Evolutionary conservation across 2,888 invertebrate species (phyloP).

Genomic region (Lordiphosa andalusiaca): DNA sequence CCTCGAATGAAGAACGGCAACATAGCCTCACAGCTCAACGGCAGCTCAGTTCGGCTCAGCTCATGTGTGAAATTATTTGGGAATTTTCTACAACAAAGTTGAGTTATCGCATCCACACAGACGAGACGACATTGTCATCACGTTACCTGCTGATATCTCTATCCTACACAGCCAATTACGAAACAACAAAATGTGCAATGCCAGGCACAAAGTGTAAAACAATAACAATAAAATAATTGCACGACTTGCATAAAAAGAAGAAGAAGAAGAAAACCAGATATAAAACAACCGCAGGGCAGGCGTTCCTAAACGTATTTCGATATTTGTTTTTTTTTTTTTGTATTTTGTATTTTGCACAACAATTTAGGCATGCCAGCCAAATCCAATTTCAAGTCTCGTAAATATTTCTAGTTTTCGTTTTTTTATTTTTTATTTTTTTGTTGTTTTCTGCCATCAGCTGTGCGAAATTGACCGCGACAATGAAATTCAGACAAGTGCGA

Average conservation of each 20-base stretch:
- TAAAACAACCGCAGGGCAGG: background rate
- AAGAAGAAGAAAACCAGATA: slow-evolving; percentile 14
- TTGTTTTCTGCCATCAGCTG: slow-evolving; percentile 25
- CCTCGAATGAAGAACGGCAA: slow-evolving; percentile 55
- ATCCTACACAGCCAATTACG: slow-evolving; percentile 28
- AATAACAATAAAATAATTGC: slow-evolving; percentile 63
- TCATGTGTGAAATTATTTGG: slow-evolving; percentile 73
- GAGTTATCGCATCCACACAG: slow-evolving; percentile 64
- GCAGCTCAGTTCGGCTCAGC: slow-evolving; percentile 31
- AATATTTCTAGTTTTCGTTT: slow-evolving; percentile 11
- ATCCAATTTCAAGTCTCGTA: too few relatives aligned
- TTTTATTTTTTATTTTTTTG: too few relatives aligned
- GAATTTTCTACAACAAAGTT: slow-evolving; percentile 60
- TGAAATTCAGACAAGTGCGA: slow-evolving; percentile 2
- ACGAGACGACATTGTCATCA: slow-evolving; percentile 22
- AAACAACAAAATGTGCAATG: slow-evolving; percentile 54
- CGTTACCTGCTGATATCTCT: slow-evolving; percentile 21
- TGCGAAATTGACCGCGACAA: slow-evolving; percentile 20
- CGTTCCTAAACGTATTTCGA: slow-evolving; percentile 56
- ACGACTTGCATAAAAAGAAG: slow-evolving; percentile 55
- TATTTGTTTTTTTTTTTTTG: slow-evolving; percentile 2
- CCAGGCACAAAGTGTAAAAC: slow-evolving; percentile 35
- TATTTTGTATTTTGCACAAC: slow-evolving; percentile 22
- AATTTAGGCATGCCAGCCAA: background rate
- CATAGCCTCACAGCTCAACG: slow-evolving; percentile 28